phyloP scores from a whole-genome alignment of 2,113 vertebrate species.

The Neofelis nebulosa region DNA sequence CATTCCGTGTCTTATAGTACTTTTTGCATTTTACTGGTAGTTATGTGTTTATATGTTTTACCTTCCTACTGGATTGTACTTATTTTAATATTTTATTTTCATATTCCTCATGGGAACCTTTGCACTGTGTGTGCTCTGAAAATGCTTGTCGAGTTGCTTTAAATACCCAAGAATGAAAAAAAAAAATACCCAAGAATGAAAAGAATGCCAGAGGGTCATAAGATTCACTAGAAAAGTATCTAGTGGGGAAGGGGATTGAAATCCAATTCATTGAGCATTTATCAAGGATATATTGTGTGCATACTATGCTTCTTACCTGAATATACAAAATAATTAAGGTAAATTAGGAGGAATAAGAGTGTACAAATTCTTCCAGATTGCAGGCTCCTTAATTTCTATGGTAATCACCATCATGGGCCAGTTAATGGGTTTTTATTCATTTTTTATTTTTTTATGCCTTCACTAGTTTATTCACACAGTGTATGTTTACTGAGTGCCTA shows the following conservation, averaged over 20 bases:
- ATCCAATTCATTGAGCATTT: slow-evolving; percentile 8
- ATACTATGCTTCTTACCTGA: slow-evolving; percentile 22
- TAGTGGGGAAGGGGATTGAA: neutral
- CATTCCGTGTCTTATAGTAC: neutral
- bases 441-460: neutral
- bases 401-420: neutral
- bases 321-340: slow-evolving; percentile 23
- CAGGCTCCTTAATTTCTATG: neutral
- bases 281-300: neutral
- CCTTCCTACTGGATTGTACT: slow-evolving; percentile 6
- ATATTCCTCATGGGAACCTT: neutral
- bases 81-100: slow-evolving; percentile 46
- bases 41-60: slow-evolving; percentile 32
- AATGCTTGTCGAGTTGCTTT: slow-evolving; percentile 31
- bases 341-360: neutral
- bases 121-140: neutral
- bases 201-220: neutral
- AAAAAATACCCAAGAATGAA: neutral
- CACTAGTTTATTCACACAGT: neutral
- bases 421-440: neutral
- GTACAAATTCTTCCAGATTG: slow-evolving; percentile 13
- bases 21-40: slow-evolving; percentile 37
- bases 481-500: neutral
- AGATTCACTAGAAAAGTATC: slow-evolving; percentile 11
- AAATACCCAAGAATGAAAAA: neutral